These are phyloP conservation scores for Danio albolineatus DNA, from an alignment of 2,797 vertebrate genomes.

Conservation along the genomic window DNA sequence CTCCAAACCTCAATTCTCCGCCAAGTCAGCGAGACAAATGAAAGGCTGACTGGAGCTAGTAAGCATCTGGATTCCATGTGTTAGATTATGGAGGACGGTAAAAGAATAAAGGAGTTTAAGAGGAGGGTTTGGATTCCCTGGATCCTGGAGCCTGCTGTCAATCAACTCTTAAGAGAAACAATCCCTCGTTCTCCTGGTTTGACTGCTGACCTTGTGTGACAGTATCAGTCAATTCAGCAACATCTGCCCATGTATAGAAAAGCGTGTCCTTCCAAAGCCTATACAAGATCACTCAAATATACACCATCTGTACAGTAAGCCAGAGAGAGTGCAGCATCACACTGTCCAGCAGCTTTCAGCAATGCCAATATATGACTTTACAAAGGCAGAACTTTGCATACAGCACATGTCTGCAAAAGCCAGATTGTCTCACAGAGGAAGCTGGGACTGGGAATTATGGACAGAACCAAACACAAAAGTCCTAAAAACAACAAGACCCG, in stretches of 20 bases:
- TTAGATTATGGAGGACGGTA: constrained; percentile 3
- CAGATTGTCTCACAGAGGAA: neutral
- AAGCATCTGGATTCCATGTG: constrained; percentile 42
- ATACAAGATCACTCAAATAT: constrained; percentile 15
- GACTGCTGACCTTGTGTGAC: no score
- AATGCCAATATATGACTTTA: neutral
- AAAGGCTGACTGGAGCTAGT: constrained; percentile 9
- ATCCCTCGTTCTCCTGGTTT: neutral
- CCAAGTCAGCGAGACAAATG: constrained; percentile 10
- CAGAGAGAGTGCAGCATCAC: neutral
- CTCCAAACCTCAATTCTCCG: neutral
- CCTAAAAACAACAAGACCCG: neutral
- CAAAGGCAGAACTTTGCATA: neutral
- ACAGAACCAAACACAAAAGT: neutral
- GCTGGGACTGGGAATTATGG: neutral
- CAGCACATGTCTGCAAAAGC: no score
- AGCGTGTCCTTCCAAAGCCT: constrained; percentile 5
- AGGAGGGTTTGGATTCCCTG: neutral
- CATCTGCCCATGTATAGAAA: constrained; percentile 34
- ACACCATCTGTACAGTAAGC: constrained; percentile 34
- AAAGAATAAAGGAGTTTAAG: constrained; percentile 19
- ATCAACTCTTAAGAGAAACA: constrained; percentile 34
- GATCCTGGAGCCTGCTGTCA: constrained; percentile 23
- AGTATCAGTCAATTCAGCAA: constrained; percentile 7
- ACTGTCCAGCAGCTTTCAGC: neutral